Evolutionary conservation across 1,140 invertebrate genomes (phyloP).

Genomic region (Macrobrachium nipponense): DNA sequence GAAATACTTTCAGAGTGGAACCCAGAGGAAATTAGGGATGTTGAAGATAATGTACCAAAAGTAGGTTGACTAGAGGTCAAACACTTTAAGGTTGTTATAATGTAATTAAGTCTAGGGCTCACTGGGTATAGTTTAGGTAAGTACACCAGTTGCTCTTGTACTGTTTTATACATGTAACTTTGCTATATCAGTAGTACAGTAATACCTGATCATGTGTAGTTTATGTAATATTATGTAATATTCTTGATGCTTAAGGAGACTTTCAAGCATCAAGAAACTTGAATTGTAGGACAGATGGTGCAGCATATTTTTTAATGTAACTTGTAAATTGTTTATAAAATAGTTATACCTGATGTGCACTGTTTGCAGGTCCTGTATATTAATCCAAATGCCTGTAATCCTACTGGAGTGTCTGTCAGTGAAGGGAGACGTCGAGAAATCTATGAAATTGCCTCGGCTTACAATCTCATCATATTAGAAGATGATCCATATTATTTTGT

Average conservation of each 20-base stretch:
- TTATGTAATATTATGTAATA: no score
- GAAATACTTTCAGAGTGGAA: constrained; percentile 67
- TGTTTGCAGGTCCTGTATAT: constrained; percentile 45
- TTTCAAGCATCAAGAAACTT: no score
- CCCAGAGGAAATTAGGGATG: constrained; percentile 64
- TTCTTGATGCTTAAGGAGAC: no score
- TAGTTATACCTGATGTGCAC: not conserved
- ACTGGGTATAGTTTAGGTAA: no score
- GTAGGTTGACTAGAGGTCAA: constrained; percentile 44
- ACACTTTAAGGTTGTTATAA: not conserved
- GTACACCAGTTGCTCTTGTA: no score
- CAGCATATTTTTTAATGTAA: not conserved
- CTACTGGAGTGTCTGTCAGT: constrained; percentile 77
- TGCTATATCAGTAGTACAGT: no score
- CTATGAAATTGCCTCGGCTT: constrained; percentile 80
- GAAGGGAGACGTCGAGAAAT: constrained; percentile 78
- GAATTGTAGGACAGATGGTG: not conserved
- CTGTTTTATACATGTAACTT: no score
- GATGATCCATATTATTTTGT: constrained; percentile 86
- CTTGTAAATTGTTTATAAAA: not conserved
- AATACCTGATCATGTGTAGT: no score
- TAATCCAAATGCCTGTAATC: constrained; percentile 78
- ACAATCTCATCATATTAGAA: constrained; percentile 83
- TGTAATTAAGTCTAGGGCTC: not conserved
- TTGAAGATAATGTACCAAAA: constrained; percentile 67